Evolutionary conservation across 2,113 vertebrate species (phyloP).

Genomic region (Callionymus lyra): DNA sequence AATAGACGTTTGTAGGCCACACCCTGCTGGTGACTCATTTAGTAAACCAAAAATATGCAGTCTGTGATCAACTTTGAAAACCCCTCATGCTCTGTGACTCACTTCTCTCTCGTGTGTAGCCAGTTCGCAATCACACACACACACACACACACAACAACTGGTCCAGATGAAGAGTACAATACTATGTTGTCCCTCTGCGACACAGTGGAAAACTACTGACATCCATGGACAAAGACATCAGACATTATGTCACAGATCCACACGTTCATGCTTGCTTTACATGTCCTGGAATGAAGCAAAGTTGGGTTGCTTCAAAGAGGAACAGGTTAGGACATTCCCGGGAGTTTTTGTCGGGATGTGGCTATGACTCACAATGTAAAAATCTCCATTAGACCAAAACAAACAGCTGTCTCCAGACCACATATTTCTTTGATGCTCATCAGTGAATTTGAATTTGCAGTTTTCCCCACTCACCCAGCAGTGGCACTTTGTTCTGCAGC

Average conservation of each 20-base stretch:
- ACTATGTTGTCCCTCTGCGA: slow-evolving; percentile 21
- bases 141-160: slow-evolving; percentile 20
- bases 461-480: slow-evolving; percentile 77
- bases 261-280: not conserved
- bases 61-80: slow-evolving; percentile 36
- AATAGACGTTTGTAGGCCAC: slow-evolving; percentile 15
- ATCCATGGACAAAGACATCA: not conserved
- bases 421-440: not conserved
- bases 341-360: slow-evolving; percentile 16
- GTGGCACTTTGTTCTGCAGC: slow-evolving; percentile 97
- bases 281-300: slow-evolving; percentile 2
- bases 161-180: slow-evolving; percentile 29
- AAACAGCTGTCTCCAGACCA: slow-evolving; percentile 14
- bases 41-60: slow-evolving; percentile 26
- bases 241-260: slow-evolving; percentile 1
- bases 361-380: slow-evolving; percentile 46
- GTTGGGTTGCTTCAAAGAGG: slow-evolving; percentile 1
- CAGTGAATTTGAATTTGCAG: not conserved
- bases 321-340: slow-evolving; percentile 21
- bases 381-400: slow-evolving; percentile 18
- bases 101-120: slow-evolving; percentile 24
- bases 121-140: slow-evolving; percentile 27
- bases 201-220: slow-evolving; percentile 49
- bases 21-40: slow-evolving; percentile 49
- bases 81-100: slow-evolving; percentile 44